Percentiles rank a stretch among this genome's conserved stretches.
These are phyloP conservation scores for Andrena praecox DNA, from an alignment of 2,888 invertebrate genomes.

Conservation along the genomic window DNA sequence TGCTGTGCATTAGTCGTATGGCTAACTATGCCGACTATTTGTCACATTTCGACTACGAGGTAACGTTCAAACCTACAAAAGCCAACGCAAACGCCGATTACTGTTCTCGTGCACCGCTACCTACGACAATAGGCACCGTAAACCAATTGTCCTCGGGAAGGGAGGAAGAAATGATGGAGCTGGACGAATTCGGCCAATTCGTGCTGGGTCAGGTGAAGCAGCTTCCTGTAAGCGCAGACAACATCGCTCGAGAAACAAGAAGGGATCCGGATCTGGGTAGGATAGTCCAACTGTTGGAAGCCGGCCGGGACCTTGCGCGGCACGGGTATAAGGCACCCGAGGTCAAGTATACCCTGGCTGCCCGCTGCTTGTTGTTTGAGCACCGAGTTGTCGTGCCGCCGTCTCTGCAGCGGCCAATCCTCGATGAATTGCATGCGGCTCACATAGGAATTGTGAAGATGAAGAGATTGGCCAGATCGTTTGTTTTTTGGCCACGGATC, in stretches of 20 bases:
- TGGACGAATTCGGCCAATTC: not conserved
- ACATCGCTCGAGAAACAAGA: not conserved
- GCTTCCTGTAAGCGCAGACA: not conserved
- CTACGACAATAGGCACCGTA: not conserved
- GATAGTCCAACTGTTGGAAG: not conserved
- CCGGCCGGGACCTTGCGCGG: not conserved
- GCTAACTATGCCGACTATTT: slow-evolving; percentile 1
- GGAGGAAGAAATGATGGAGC: not conserved
- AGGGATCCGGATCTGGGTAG: not conserved
- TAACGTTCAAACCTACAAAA: not conserved
- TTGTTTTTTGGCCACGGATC: not conserved
- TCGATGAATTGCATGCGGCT: not conserved
- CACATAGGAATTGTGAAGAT: not conserved
- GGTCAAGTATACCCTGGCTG: not conserved
- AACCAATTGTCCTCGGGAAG: not conserved
- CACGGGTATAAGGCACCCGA: not conserved
- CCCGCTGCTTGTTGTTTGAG: not conserved
- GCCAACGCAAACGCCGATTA: not conserved
- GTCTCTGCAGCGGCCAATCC: not conserved
- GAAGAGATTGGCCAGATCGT: not conserved
- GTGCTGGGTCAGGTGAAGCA: not conserved
- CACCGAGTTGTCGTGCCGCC: not conserved
- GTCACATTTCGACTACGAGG: not conserved
- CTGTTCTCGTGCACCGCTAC: not conserved
- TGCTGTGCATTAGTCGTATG: slow-evolving; percentile 6